phyloP scores from a whole-genome alignment of 2,888 invertebrate genomes.

The Carabus problematicus region DNA sequence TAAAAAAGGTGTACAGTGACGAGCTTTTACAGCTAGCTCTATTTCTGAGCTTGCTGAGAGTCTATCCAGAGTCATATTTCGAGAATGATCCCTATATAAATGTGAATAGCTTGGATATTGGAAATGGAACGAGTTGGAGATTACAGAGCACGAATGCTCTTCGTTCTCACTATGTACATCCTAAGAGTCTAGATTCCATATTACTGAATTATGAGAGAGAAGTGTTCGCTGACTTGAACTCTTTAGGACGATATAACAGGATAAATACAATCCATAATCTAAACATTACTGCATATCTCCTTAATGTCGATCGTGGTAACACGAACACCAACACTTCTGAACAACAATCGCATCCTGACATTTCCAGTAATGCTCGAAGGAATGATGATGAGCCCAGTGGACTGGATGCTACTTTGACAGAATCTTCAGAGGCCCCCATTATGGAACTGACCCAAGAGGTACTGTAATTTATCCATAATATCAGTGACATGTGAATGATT shows the following conservation, averaged over 20 bases:
- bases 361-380: constrained; percentile 43
- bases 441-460: constrained; percentile 61
- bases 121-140: constrained; percentile 75
- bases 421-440: constrained; percentile 48
- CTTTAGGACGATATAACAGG: constrained; percentile 70
- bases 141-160: constrained; percentile 66
- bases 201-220: constrained; percentile 75
- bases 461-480: constrained; percentile 42
- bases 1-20: constrained; percentile 83
- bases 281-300: constrained; percentile 68
- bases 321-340: constrained; percentile 46
- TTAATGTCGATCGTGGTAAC: constrained; percentile 62
- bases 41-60: constrained; percentile 79
- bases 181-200: constrained; percentile 75
- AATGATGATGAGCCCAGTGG: constrained; percentile 52
- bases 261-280: constrained; percentile 60
- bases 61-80: constrained; percentile 75
- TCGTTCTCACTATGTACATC: constrained; percentile 70
- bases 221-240: constrained; percentile 76
- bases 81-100: constrained; percentile 61
- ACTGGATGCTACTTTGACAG: constrained; percentile 45
- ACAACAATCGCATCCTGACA: constrained; percentile 44
- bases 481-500: too few relatives aligned
- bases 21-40: constrained; percentile 83
- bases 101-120: constrained; percentile 61